These are phyloP conservation scores for Tenebrio molitor DNA, from an alignment of 1,140 invertebrate species.

Conservation along the genomic window DNA sequence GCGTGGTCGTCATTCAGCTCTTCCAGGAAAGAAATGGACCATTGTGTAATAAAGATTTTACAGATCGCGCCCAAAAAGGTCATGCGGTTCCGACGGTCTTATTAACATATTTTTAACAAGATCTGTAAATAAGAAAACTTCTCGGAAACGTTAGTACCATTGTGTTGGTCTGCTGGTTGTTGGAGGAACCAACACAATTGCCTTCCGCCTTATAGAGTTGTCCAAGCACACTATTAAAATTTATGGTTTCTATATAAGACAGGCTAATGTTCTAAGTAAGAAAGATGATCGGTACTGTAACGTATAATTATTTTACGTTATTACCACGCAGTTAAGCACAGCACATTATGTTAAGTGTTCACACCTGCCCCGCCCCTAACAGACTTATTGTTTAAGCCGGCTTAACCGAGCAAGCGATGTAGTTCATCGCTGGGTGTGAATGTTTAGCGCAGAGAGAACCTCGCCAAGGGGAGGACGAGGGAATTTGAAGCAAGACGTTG, in stretches of 20 bases:
- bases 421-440: too few relatives aligned
- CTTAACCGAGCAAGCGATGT: too few relatives aligned
- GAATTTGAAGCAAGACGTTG: too few relatives aligned
- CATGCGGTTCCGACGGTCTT: constrained; percentile 3
- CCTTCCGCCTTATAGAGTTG: constrained; percentile 36
- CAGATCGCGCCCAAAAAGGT: constrained; percentile 7
- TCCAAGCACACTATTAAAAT: constrained; percentile 22
- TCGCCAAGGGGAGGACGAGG: too few relatives aligned
- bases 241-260: constrained; percentile 31
- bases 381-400: constrained; percentile 14
- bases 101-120: constrained; percentile 35
- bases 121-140: constrained; percentile 17
- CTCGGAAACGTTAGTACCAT: constrained; percentile 1
- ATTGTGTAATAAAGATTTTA: constrained; percentile 20
- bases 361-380: constrained; percentile 19
- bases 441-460: too few relatives aligned
- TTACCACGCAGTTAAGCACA: constrained; percentile 19
- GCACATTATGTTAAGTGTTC: constrained; percentile 33
- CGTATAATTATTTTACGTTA: constrained; percentile 34
- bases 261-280: constrained; percentile 29
- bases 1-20: background rate
- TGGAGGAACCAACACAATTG: constrained; percentile 15
- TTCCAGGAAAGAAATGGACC: constrained; percentile 3
- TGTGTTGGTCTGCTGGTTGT: constrained; percentile 13
- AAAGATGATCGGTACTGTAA: constrained; percentile 17